Evolutionary conservation across 2,797 vertebrate genomes (phyloP).

Genomic region (Petrocephalus schoutedeni): DNA sequence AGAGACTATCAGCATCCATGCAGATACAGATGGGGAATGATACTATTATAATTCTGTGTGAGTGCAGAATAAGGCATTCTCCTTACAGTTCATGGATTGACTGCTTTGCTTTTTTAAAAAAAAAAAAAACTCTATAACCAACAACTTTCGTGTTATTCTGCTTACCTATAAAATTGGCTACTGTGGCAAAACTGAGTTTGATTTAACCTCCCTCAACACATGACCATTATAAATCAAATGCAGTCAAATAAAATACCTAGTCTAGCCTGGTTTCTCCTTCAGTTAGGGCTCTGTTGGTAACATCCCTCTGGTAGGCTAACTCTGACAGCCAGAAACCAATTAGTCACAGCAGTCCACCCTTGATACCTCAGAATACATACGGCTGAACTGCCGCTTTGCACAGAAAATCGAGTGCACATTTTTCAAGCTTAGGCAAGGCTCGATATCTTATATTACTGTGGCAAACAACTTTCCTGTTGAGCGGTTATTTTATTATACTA

Average conservation of each 20-base stretch:
- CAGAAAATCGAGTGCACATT: not conserved
- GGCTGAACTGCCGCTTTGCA: not conserved
- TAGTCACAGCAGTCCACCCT: not conserved
- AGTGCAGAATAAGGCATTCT: not conserved
- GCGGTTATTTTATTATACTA: not conserved
- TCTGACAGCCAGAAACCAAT: not conserved
- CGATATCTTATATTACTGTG: not conserved
- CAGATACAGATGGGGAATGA: not conserved
- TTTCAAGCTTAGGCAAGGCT: not conserved
- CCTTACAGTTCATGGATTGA: not conserved
- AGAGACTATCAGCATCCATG: not conserved
- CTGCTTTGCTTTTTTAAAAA: not conserved
- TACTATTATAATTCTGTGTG: not conserved
- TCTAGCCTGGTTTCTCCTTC: not conserved
- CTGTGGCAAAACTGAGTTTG: not conserved
- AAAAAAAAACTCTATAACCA: not conserved
- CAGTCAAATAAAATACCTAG: not conserved
- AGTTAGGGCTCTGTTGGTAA: not conserved
- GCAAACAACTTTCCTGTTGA: not conserved
- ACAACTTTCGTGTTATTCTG: not conserved
- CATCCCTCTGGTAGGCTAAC: not conserved
- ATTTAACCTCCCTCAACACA: not conserved
- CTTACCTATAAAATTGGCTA: not conserved
- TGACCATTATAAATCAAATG: not conserved
- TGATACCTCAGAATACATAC: not conserved